Conservation (phyloP, 2,888 invertebrate species). For the Scaptodrosophila latifasciaeformis region DNA sequence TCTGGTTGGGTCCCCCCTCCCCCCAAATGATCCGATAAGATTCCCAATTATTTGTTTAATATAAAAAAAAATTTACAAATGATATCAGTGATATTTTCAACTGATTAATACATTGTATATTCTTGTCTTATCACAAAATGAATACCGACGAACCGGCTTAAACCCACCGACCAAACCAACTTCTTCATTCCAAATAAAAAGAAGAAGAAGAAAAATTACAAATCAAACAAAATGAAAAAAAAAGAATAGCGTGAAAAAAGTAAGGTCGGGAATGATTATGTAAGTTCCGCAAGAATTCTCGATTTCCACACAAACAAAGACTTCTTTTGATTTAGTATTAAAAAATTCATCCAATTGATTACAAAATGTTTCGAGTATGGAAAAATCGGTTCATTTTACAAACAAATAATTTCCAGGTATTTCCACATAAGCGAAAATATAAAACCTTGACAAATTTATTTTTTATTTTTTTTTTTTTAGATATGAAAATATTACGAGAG, state of each 20-base stretch:
- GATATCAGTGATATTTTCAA: too few relatives aligned
- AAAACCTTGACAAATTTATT: too few relatives aligned
- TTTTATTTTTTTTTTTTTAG: neutral
- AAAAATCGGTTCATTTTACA: too few relatives aligned
- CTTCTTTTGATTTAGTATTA: conserved; percentile 29
- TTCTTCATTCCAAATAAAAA: conserved; percentile 24
- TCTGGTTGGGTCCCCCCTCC: too few relatives aligned
- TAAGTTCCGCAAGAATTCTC: conserved; percentile 19
- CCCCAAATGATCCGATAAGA: too few relatives aligned
- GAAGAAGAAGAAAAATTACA: conserved; percentile 2
- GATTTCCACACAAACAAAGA: conserved; percentile 20
- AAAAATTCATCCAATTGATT: conserved; percentile 20
- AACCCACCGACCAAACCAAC: conserved; percentile 8
- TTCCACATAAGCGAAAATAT: too few relatives aligned
- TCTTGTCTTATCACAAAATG: too few relatives aligned
- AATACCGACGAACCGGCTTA: too few relatives aligned
- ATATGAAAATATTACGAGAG: neutral
- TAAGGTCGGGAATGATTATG: conserved; percentile 38
- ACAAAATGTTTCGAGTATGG: conserved; percentile 19
- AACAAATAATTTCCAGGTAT: conserved; percentile 1
- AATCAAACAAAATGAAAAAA: conserved; percentile 9
- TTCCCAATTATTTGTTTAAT: too few relatives aligned
- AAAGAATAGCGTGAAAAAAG: conserved; percentile 14
- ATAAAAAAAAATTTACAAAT: too few relatives aligned
- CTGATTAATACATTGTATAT: too few relatives aligned